Conservation (phyloP, 64 coral and sea anemone genomes). For the Dendronephthya gigantea region DNA sequence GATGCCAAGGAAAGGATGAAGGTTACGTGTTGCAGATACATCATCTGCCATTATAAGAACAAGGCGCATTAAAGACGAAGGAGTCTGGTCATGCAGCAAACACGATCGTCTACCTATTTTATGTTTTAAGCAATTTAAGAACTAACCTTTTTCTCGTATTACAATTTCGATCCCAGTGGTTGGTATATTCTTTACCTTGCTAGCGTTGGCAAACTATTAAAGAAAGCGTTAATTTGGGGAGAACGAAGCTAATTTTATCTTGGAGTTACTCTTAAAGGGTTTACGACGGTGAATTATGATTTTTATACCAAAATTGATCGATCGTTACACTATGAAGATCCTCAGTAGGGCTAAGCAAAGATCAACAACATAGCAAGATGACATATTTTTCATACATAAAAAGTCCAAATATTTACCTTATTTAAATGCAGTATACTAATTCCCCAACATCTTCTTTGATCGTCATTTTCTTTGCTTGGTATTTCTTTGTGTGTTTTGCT, state of each 20-base stretch:
- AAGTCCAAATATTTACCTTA: not conserved
- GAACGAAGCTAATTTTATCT: too few species aligned
- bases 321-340: not conserved
- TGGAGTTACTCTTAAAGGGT: too few species aligned
- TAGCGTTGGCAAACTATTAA: not conserved
- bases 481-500: not conserved
- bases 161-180: not conserved
- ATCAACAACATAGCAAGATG: too few species aligned
- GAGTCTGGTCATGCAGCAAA: too few species aligned
- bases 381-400: too few species aligned
- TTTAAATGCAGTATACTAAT: not conserved
- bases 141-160: not conserved
- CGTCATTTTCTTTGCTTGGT: not conserved
- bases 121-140: not conserved
- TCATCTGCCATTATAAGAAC: not conserved
- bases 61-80: too few species aligned
- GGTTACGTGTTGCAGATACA: not conserved
- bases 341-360: too few species aligned
- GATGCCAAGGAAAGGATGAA: slow-evolving; percentile 6
- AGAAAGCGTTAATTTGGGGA: too few species aligned
- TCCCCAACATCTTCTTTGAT: not conserved
- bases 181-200: not conserved
- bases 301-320: not conserved
- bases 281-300: not conserved
- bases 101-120: too few species aligned